Percentiles rank a stretch among this genome's conserved stretches.
Evolutionary conservation across 1,140 invertebrate genomes (phyloP).

Genomic region (Zaprionus ghesquierei): DNA sequence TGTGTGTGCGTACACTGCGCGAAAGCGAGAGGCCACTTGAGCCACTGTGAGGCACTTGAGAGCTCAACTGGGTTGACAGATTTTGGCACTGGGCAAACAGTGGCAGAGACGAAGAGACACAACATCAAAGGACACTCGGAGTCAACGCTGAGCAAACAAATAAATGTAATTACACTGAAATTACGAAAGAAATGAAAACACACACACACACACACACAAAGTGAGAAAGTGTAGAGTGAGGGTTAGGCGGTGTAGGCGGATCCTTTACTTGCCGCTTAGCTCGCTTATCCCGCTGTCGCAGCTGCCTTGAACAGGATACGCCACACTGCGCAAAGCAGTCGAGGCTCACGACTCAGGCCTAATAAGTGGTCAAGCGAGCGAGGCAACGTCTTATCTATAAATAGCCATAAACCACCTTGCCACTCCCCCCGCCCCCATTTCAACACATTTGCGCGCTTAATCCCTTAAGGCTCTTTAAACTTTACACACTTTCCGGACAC

Average conservation of each 20-base stretch:
- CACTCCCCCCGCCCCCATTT: conserved; percentile 62
- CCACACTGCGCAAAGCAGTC: conserved; percentile 31
- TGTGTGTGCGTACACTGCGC: not conserved
- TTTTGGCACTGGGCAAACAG: conserved; percentile 53
- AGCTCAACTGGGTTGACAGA: conserved; percentile 60
- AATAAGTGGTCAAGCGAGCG: conserved; percentile 70
- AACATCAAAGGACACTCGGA: conserved; percentile 29
- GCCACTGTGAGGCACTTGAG: conserved; percentile 42
- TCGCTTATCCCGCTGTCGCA: conserved; percentile 69
- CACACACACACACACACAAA: no score
- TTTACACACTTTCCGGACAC: conserved; percentile 70
- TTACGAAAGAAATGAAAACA: conserved; percentile 71
- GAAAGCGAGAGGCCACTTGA: conserved; percentile 51
- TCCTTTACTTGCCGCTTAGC: conserved; percentile 56
- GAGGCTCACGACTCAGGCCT: conserved; percentile 29
- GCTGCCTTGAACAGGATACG: conserved; percentile 43
- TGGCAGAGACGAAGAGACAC: conserved; percentile 37
- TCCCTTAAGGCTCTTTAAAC: conserved; percentile 82
- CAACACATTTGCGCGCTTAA: conserved; percentile 79
- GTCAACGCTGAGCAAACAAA: conserved; percentile 76
- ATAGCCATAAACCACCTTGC: conserved; percentile 70
- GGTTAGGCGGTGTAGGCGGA: not conserved
- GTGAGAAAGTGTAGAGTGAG: not conserved
- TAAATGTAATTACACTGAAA: conserved; percentile 76
- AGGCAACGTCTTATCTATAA: conserved; percentile 72